phyloP scores from a whole-genome alignment of 2,797 vertebrate genomes.

The Sternotherus odoratus region DNA sequence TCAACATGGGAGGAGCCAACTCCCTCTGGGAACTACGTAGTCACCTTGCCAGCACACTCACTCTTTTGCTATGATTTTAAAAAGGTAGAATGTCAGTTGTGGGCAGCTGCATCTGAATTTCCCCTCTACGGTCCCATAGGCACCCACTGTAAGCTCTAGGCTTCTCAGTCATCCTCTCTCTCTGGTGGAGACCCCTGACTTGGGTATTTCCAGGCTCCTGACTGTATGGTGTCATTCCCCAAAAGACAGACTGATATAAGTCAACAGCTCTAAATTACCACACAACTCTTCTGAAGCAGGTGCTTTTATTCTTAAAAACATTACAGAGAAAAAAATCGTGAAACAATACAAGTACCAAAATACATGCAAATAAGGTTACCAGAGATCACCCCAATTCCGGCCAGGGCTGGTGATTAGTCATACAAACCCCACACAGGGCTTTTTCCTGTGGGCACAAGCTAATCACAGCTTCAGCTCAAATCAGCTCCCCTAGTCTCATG shows the following conservation, averaged over 20 bases:
- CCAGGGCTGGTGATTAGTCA: too few relatives aligned
- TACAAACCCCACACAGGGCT: not conserved
- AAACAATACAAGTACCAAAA: not conserved
- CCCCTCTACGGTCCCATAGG: not conserved
- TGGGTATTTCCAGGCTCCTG: not conserved
- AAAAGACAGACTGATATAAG: not conserved
- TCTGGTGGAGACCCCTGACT: not conserved
- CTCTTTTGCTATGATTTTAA: not conserved
- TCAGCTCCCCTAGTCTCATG: not conserved
- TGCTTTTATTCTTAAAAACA: not conserved
- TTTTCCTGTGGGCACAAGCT: not conserved
- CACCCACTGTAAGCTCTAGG: not conserved
- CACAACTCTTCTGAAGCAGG: not conserved
- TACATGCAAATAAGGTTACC: not conserved
- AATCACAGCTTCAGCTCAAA: not conserved
- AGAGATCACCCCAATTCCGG: not conserved
- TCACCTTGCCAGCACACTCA: not conserved
- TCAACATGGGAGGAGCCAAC: not conserved
- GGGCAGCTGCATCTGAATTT: not conserved
- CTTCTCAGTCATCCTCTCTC: not conserved
- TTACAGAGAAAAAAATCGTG: not conserved
- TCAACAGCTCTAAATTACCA: not conserved
- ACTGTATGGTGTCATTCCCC: not conserved
- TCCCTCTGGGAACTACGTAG: not conserved
- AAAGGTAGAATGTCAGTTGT: not conserved